These are phyloP conservation scores for Nematolebias whitei DNA, from an alignment of 2,113 vertebrate species.

Conservation along the genomic window DNA sequence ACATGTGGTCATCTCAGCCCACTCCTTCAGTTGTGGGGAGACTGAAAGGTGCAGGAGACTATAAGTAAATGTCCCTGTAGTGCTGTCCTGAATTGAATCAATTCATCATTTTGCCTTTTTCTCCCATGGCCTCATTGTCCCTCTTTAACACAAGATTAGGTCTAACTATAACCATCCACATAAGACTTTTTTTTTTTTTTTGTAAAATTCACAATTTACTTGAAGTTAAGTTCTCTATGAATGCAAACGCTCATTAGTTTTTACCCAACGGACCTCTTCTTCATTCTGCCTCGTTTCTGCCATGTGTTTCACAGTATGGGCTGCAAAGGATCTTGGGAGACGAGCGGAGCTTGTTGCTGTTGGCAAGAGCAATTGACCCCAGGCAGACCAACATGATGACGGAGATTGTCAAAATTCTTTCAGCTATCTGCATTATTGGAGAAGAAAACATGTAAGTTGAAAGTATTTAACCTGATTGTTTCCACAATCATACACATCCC, in stretches of 20 bases:
- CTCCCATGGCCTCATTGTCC: slow-evolving; percentile 69
- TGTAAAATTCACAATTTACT: slow-evolving; percentile 38
- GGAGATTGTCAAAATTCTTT: slow-evolving; percentile 96
- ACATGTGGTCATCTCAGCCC: slow-evolving; percentile 53
- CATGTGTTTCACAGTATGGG: slow-evolving; percentile 83
- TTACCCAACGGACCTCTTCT: slow-evolving; percentile 44
- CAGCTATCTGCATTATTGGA: slow-evolving; percentile 93
- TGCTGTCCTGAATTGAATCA: slow-evolving; percentile 75
- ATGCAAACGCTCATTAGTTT: slow-evolving; percentile 65
- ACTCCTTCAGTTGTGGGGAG: slow-evolving; percentile 34
- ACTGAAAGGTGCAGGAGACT: slow-evolving; percentile 62
- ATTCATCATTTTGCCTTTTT: slow-evolving; percentile 72
- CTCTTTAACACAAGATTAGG: slow-evolving; percentile 68
- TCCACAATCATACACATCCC: not conserved
- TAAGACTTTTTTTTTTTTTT: slow-evolving; percentile 48
- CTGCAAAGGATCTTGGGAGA: slow-evolving; percentile 94
- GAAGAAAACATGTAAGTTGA: slow-evolving; percentile 93
- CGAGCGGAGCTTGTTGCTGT: slow-evolving; percentile 88
- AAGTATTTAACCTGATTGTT: not conserved
- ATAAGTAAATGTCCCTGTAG: slow-evolving; percentile 70
- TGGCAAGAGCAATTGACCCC: slow-evolving; percentile 93
- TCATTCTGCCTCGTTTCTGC: slow-evolving; percentile 14
- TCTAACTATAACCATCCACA: slow-evolving; percentile 60
- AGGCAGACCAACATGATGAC: slow-evolving; percentile 97
- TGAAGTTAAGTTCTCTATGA: slow-evolving; percentile 49